A percentile compares a stretch with the other conserved stretches of the same genome.
These are phyloP conservation scores for Drosophila formosana DNA, from an alignment of 2,888 invertebrate genomes.

Conservation along the genomic window DNA sequence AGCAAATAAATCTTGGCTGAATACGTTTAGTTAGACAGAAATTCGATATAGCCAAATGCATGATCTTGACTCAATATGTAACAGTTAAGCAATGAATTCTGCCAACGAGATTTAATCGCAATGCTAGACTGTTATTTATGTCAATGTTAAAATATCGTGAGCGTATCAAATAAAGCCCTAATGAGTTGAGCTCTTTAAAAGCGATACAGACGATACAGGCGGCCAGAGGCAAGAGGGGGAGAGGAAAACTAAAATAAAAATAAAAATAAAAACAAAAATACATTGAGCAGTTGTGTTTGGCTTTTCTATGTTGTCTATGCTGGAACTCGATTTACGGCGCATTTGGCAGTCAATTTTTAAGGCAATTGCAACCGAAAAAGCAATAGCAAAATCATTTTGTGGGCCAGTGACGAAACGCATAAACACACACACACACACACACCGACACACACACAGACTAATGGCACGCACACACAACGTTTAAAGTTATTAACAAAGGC, in stretches of 20 bases:
- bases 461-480: slow-evolving; percentile 32
- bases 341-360: slow-evolving; percentile 40
- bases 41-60: not conserved
- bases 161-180: slow-evolving; percentile 6
- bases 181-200: slow-evolving; percentile 17
- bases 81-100: not conserved
- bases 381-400: slow-evolving; percentile 48
- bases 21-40: not conserved
- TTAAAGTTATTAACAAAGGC: slow-evolving; percentile 76
- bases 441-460: slow-evolving; percentile 13
- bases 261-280: no score
- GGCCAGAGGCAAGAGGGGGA: not conserved
- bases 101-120: not conserved
- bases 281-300: not conserved
- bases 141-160: slow-evolving; percentile 13
- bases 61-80: not conserved
- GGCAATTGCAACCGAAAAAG: slow-evolving; percentile 48
- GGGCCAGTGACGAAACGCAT: slow-evolving; percentile 55
- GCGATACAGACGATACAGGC: slow-evolving; percentile 2
- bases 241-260: no score
- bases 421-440: slow-evolving; percentile 25
- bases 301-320: not conserved
- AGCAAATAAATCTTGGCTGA: not conserved
- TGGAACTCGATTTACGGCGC: slow-evolving; percentile 26
- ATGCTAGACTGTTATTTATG: slow-evolving; percentile 8